phyloP scores from a whole-genome alignment of 2,888 invertebrate genomes.

The Drosophila paracracens region DNA sequence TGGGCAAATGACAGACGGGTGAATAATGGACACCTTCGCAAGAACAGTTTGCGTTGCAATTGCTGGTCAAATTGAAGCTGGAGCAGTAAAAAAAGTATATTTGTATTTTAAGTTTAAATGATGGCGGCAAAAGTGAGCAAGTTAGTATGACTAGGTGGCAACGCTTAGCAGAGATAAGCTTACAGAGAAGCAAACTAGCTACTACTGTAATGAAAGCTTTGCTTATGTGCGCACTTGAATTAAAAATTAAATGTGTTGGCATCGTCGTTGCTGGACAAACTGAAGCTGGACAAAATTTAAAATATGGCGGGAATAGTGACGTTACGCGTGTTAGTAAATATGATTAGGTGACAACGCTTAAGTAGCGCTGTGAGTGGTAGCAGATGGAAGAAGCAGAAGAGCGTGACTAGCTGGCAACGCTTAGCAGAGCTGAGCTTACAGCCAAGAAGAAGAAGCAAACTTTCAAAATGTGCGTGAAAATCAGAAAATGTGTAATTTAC shows the following conservation, averaged over 20 bases:
- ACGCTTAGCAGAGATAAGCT: too few species aligned
- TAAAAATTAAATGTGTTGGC: conserved; percentile 60
- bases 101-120: background rate
- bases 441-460: background rate
- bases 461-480: background rate
- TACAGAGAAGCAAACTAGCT: too few species aligned
- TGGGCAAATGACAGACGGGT: conserved; percentile 88
- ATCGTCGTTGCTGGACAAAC: conserved; percentile 87
- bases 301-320: background rate
- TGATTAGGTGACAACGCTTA: background rate
- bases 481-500: background rate
- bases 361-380: background rate
- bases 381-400: background rate
- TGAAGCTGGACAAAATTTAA: conserved; percentile 82
- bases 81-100: conserved; percentile 13
- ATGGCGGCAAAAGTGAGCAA: background rate
- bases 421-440: conserved; percentile 8
- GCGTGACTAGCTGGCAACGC: conserved; percentile 7
- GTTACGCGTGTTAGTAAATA: background rate
- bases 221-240: too few species aligned
- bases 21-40: conserved; percentile 87
- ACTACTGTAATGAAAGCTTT: too few species aligned
- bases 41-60: conserved; percentile 87
- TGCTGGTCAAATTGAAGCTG: conserved; percentile 86
- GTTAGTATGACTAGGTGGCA: background rate